Evolutionary conservation across 2,888 invertebrate species (phyloP), one percentile per base, ranked within the genome.

Genomic region (Lagria hirta): DNA sequence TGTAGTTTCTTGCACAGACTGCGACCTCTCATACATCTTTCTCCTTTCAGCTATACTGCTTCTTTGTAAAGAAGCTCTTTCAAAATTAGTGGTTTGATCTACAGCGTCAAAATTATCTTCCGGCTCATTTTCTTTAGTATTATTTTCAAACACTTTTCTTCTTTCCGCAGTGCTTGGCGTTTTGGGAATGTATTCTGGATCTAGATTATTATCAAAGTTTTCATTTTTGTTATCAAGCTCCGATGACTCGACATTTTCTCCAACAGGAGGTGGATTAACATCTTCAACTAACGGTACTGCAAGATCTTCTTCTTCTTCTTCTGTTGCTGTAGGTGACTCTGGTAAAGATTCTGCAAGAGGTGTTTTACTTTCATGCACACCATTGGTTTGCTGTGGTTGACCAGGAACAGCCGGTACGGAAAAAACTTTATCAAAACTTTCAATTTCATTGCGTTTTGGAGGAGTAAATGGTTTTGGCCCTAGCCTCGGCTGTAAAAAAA

Each of bases 391-490:
- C 30, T 42, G 33, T 20, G 18, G 42, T 13, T 43, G 37, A 14
- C 77, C 81, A 0, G 88, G 88, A 1, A 82, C 87, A 1, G 82
- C 75, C 0, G 89, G 88, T 4, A 88, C 89, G 0, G 84, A 84
- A 68, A 89, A 88, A 13, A 88, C 86, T 65, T 87, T 86, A 66
- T 87, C 87, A 61, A 88, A 88, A 0, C 83, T 84, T 60, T 88
- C 86, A 57, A 86, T 84, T 41, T 84, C 86, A 58, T 76, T 81
- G 44, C 81, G 77, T 3, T 84, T 78, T 17, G 86, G 83, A 23
- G 88, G 84, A 4, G 88, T 87, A 69, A 90, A 90, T 14, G 89
- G 89, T 68, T 89, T 90, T 21, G 90, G 90, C 2, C 90, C 90
- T 28, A 90, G 77, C 13, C 89, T 82, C 26, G 89, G 89, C 90